phyloP scores from a whole-genome alignment of 2,888 invertebrate species.

The Tetheella fluctuosa region DNA sequence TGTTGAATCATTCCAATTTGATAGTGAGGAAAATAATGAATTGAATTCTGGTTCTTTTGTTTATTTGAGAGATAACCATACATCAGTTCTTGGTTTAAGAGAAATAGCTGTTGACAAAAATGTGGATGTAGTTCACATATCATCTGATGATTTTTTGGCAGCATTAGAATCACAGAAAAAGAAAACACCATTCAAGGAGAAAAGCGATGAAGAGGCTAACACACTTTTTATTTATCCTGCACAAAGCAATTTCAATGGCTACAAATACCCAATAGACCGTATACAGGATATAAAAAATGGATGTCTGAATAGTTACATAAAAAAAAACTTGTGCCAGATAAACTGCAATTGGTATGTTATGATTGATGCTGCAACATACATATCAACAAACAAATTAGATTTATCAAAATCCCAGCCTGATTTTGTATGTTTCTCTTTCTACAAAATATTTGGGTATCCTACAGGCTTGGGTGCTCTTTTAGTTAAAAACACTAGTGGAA shows the following conservation, averaged over 20 bases:
- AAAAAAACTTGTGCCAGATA: constrained; percentile 62
- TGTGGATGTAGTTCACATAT: constrained; percentile 83
- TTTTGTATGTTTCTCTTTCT: constrained; percentile 96
- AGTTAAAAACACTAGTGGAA: constrained; percentile 86
- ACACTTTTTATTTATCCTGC: constrained; percentile 93
- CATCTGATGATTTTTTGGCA: constrained; percentile 82
- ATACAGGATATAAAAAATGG: constrained; percentile 86
- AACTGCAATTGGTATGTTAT: constrained; percentile 88
- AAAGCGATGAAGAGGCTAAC: constrained; percentile 56
- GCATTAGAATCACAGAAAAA: constrained; percentile 48
- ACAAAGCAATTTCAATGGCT: constrained; percentile 97
- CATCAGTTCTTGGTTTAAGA: constrained; percentile 97
- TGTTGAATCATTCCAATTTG: constrained; percentile 91
- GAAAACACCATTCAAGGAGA: constrained; percentile 32
- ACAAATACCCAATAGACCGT: constrained; percentile 92
- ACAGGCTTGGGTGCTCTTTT: constrained; percentile 96
- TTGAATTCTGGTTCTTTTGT: constrained; percentile 86
- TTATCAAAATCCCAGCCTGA: constrained; percentile 90
- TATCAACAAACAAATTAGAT: constrained; percentile 90
- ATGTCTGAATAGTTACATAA: constrained; percentile 69
- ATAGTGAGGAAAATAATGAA: constrained; percentile 44
- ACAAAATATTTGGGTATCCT: constrained; percentile 98
- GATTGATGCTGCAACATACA: constrained; percentile 94
- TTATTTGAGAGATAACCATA: constrained; percentile 96
- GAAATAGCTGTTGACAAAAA: constrained; percentile 86